Conservation (phyloP, 2,888 invertebrate genomes). For the Cerceris ruficornis region DNA sequence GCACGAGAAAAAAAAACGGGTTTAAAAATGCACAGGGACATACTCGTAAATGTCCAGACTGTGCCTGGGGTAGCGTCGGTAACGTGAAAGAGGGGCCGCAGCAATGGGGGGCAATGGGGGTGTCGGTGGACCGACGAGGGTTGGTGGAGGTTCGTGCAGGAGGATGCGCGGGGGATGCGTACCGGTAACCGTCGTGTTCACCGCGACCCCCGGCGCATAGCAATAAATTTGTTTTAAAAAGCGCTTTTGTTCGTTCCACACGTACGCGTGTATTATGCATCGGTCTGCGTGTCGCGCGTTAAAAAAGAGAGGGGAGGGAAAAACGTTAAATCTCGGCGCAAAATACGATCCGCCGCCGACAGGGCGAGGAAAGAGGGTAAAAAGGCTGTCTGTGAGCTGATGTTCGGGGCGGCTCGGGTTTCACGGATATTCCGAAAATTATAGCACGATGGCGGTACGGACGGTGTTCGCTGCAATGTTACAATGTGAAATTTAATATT, state of each 20-base stretch:
- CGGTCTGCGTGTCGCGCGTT: slow-evolving; percentile 33
- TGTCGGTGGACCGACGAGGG: slow-evolving; percentile 25
- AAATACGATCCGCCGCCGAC: slow-evolving; percentile 51
- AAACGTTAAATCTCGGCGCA: slow-evolving; percentile 53
- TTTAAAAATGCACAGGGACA: slow-evolving; percentile 66
- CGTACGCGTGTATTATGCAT: slow-evolving; percentile 48
- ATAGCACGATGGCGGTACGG: too few relatives aligned
- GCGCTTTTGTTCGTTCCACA: slow-evolving; percentile 68
- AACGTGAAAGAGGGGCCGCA: slow-evolving; percentile 32
- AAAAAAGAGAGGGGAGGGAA: slow-evolving; percentile 39
- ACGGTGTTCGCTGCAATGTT: too few relatives aligned
- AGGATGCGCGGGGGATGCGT: slow-evolving; percentile 19
- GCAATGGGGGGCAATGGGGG: slow-evolving; percentile 21
- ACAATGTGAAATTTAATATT: too few relatives aligned
- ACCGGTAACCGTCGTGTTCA: slow-evolving; percentile 66
- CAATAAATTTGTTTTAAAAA: slow-evolving; percentile 77
- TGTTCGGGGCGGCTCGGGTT: slow-evolving; percentile 36
- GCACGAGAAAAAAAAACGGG: slow-evolving; percentile 35
- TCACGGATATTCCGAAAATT: not conserved
- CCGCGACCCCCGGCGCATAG: slow-evolving; percentile 58
- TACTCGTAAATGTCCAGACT: slow-evolving; percentile 66
- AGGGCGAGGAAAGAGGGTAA: slow-evolving; percentile 11
- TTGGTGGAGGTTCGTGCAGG: slow-evolving; percentile 19
- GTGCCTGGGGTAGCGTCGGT: slow-evolving; percentile 39
- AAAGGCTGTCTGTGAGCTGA: slow-evolving; percentile 11